Evolutionary conservation across 2,888 invertebrate genomes (phyloP).

Genomic region (Meiosimyza decipiens): DNA sequence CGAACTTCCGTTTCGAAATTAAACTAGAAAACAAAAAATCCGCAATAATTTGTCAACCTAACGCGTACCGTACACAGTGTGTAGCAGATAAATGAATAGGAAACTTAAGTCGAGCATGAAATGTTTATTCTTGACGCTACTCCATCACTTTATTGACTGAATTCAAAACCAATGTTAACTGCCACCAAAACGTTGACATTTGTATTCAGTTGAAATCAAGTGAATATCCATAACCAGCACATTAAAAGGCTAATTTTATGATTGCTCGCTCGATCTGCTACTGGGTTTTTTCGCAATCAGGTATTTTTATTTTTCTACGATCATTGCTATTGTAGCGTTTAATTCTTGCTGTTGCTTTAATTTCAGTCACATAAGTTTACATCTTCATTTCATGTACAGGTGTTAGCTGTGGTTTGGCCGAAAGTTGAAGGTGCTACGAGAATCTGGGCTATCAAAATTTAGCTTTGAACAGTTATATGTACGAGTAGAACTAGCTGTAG

Average conservation of each 20-base stretch:
- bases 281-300: neutral
- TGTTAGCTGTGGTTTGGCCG: neutral
- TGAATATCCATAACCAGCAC: neutral
- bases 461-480: too few relatives aligned
- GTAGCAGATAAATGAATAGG: too few relatives aligned
- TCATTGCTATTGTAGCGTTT: slow-evolving; percentile 2
- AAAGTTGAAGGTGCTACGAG: too few relatives aligned
- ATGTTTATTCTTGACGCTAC: slow-evolving; percentile 1
- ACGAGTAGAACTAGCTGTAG: too few relatives aligned
- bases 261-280: neutral
- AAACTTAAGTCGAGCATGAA: neutral
- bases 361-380: neutral
- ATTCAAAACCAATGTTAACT: neutral
- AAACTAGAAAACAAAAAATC: too few relatives aligned
- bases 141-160: slow-evolving; percentile 17
- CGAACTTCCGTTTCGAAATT: too few relatives aligned
- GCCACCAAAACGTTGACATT: slow-evolving; percentile 20
- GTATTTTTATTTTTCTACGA: neutral
- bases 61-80: too few relatives aligned
- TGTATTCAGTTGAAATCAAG: neutral
- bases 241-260: slow-evolving; percentile 9
- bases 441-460: too few relatives aligned
- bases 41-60: too few relatives aligned
- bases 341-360: neutral
- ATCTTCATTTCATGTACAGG: slow-evolving; percentile 1